phyloP scores from a whole-genome alignment of 2,797 vertebrate species.

The Lates japonicus region DNA sequence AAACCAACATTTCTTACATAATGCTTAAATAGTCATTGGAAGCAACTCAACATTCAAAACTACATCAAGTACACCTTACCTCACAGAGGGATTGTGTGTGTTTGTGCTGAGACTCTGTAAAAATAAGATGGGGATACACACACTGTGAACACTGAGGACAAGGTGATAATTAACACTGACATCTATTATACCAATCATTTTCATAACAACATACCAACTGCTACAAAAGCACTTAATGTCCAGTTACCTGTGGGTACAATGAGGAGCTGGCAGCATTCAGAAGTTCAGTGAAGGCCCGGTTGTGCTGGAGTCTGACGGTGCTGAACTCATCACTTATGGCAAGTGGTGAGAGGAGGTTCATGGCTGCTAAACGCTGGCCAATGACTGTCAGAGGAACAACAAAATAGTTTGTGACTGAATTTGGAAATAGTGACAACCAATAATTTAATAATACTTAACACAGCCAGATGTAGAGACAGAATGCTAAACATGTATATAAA shows the following conservation, averaged over 20 bases:
- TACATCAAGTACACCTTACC: constrained; percentile 79
- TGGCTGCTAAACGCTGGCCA: constrained; percentile 92
- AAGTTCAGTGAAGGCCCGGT: constrained; percentile 93
- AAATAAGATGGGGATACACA: constrained; percentile 48
- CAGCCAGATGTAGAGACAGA: not conserved
- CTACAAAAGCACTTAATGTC: not conserved
- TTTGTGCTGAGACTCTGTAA: constrained; percentile 81
- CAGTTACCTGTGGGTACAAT: constrained; percentile 87
- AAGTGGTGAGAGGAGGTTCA: constrained; percentile 94
- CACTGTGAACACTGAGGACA: not conserved
- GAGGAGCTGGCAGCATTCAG: constrained; percentile 89
- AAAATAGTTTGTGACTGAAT: not conserved
- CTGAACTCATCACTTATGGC: constrained; percentile 97
- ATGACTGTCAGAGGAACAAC: constrained; percentile 78
- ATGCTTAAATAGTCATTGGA: not conserved
- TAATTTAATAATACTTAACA: not conserved
- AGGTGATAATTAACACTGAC: not conserved
- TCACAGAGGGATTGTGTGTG: constrained; percentile 74
- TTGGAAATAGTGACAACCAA: not conserved
- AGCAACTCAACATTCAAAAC: not conserved
- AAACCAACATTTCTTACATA: constrained; percentile 4
- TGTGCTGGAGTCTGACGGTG: constrained; percentile 94
- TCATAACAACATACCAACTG: not conserved
- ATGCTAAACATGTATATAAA: not conserved
- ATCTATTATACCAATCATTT: not conserved